Conservation (phyloP, 2,113 vertebrate species). For the Ancistrus triradiatus region DNA sequence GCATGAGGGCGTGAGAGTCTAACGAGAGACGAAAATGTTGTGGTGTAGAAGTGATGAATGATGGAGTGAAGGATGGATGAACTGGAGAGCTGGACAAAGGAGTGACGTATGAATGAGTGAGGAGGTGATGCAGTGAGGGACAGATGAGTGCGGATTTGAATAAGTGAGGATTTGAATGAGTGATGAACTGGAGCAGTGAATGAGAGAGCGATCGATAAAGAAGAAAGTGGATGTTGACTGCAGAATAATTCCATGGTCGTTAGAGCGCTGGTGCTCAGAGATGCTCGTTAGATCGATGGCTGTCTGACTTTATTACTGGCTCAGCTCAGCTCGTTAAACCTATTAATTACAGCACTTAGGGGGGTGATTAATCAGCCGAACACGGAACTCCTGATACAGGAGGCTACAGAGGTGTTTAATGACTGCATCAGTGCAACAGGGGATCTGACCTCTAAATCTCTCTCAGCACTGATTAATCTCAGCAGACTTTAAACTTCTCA, state of each 20-base stretch:
- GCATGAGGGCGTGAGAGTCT: no score
- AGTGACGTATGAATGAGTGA: constrained; percentile 17
- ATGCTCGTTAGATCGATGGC: constrained; percentile 59
- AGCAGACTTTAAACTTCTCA: no score
- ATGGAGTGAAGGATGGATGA: no score
- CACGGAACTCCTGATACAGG: constrained; percentile 18
- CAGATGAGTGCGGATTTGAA: no score
- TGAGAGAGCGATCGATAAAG: not conserved
- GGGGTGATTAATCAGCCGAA: constrained; percentile 64
- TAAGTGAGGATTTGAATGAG: no score
- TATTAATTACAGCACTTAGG: constrained; percentile 69
- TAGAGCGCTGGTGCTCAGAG: constrained; percentile 56
- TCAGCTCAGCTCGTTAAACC: constrained; percentile 63
- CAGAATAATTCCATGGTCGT: constrained; percentile 43
- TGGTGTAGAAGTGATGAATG: no score
- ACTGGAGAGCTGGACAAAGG: no score
- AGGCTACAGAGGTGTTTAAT: not conserved
- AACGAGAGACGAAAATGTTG: no score
- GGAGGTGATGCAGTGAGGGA: not conserved
- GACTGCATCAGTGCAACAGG: not conserved
- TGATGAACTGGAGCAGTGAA: not conserved
- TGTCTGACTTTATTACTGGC: constrained; percentile 62
- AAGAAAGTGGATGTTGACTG: constrained; percentile 27
- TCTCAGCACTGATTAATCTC: no score
- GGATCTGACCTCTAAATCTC: no score